Evolutionary conservation across 2,888 invertebrate genomes (phyloP).

Genomic region (Coenonympha arcania): DNA sequence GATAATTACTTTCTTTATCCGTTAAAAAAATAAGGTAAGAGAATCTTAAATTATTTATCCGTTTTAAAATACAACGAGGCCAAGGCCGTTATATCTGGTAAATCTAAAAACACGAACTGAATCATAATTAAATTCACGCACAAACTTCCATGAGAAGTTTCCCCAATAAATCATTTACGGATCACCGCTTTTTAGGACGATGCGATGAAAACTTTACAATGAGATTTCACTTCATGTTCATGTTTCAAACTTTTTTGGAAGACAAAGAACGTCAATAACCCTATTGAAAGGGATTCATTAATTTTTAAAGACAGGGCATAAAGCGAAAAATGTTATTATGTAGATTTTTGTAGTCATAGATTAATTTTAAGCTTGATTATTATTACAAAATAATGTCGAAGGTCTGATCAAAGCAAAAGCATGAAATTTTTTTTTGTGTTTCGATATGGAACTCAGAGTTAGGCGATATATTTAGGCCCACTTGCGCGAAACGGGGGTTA

Average conservation of each 20-base stretch:
- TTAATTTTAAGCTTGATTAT: no score
- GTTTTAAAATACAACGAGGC: not conserved
- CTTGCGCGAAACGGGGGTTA: no score
- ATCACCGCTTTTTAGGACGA: slow-evolving; percentile 7
- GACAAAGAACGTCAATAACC: not conserved
- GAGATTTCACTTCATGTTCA: not conserved
- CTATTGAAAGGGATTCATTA: not conserved
- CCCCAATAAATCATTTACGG: slow-evolving; percentile 7
- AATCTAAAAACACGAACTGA: not conserved
- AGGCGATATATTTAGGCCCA: no score
- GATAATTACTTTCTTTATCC: no score
- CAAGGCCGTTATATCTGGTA: not conserved
- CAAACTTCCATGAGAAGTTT: not conserved
- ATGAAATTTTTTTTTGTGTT: no score
- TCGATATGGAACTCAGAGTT: no score
- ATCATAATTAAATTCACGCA: slow-evolving; percentile 1
- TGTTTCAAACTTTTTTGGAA: not conserved
- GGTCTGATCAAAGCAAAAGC: no score
- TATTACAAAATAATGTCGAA: no score
- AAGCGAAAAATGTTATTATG: no score
- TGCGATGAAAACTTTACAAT: slow-evolving; percentile 7
- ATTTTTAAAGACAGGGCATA: not conserved
- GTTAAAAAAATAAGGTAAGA: no score
- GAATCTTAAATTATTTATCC: no score
- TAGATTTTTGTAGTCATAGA: no score